Evolutionary conservation across 2,888 invertebrate genomes (phyloP).

Genomic region (Plagodis dolabraria): DNA sequence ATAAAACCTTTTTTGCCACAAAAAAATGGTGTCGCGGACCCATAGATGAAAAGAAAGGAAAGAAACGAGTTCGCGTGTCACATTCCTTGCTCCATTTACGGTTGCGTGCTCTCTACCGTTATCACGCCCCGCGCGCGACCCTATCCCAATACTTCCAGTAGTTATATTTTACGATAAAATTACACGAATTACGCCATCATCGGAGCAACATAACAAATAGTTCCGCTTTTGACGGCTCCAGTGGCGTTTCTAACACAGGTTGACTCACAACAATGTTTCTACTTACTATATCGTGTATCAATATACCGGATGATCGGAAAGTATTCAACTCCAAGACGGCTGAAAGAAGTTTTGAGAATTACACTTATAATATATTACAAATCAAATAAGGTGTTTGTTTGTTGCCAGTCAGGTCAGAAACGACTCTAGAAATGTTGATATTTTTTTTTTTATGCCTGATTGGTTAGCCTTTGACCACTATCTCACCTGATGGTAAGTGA

Average conservation of each 20-base stretch:
- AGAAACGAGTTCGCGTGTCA: conserved; percentile 41
- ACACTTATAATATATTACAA: too few species aligned
- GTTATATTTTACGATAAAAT: conserved; percentile 67
- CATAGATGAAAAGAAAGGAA: conserved; percentile 33
- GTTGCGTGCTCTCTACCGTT: conserved; percentile 55
- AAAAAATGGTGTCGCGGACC: conserved; percentile 26
- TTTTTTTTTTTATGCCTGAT: too few species aligned
- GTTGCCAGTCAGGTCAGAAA: too few species aligned
- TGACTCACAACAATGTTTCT: too few species aligned
- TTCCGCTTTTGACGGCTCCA: conserved; percentile 31
- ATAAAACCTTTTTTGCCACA: conserved; percentile 26
- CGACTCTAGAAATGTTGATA: too few species aligned
- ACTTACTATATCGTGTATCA: too few species aligned
- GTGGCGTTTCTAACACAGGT: conserved; percentile 18
- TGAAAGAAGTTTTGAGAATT: too few species aligned
- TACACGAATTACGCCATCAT: conserved; percentile 62
- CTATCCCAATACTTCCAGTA: conserved; percentile 52
- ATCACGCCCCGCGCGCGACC: conserved; percentile 60
- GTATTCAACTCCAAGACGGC: too few species aligned
- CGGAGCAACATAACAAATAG: conserved; percentile 43
- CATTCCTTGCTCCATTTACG: conserved; percentile 42
- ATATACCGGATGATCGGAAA: too few species aligned
- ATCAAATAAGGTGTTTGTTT: too few species aligned
- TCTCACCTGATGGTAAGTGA: too few species aligned
- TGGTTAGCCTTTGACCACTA: too few species aligned